Conservation (phyloP, 2,888 invertebrate genomes). For the Scaptomyza cyrtandrae region DNA sequence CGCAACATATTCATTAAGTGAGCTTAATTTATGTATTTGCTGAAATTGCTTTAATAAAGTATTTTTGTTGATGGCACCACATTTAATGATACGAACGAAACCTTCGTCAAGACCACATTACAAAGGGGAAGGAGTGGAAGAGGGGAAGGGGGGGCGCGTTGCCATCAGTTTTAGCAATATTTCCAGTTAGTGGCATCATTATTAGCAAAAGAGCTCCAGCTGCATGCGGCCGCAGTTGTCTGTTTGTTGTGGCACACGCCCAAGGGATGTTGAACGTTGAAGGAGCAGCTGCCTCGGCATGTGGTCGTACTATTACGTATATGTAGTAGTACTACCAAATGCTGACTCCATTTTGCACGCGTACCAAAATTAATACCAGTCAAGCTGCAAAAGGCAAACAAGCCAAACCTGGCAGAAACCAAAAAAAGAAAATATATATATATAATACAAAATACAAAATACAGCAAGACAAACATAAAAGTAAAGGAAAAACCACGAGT, state of each 20-base stretch:
- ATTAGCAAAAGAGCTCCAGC: slow-evolving; percentile 21
- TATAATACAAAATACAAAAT: too few relatives aligned
- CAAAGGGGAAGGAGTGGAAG: neutral
- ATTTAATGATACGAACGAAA: slow-evolving; percentile 5
- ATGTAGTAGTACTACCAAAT: slow-evolving; percentile 6
- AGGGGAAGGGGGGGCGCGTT: neutral
- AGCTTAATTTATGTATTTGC: slow-evolving; percentile 33
- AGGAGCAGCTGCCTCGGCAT: slow-evolving; percentile 47
- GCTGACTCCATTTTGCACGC: slow-evolving; percentile 54
- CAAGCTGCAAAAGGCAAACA: slow-evolving; percentile 67
- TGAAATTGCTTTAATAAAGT: slow-evolving; percentile 20
- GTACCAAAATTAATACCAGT: slow-evolving; percentile 59
- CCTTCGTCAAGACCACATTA: slow-evolving; percentile 4
- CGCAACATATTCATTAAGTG: slow-evolving; percentile 9
- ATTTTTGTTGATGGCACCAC: slow-evolving; percentile 10
- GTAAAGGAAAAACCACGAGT: slow-evolving; percentile 27
- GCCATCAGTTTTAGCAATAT: slow-evolving; percentile 1
- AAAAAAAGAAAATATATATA: neutral
- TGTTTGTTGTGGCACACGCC: slow-evolving; percentile 47
- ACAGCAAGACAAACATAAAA: slow-evolving; percentile 7
- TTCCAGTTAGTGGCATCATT: slow-evolving; percentile 32
- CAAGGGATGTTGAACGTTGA: slow-evolving; percentile 27
- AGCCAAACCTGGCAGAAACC: slow-evolving; percentile 28
- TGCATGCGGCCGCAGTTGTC: slow-evolving; percentile 9
- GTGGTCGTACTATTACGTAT: slow-evolving; percentile 10